Evolutionary conservation across 2,113 vertebrate species (phyloP).

Genomic region (Saguinus imperator): DNA sequence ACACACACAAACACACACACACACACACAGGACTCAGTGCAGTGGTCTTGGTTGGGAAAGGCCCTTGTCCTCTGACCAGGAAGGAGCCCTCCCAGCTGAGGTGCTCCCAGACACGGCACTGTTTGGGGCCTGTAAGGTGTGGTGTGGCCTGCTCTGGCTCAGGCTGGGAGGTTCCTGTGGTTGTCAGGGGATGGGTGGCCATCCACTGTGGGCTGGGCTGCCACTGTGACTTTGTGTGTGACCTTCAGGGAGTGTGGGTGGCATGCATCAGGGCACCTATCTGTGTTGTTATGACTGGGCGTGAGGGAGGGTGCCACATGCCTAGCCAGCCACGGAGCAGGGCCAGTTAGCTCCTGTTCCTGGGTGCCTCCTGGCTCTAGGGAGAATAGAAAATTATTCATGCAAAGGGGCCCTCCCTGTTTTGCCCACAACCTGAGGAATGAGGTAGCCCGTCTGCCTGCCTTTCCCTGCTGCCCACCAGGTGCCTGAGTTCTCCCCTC

Average conservation of each 20-base stretch:
- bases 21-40: not conserved
- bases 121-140: not conserved
- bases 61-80: not conserved
- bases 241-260: not conserved
- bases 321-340: not conserved
- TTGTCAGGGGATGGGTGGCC: not conserved
- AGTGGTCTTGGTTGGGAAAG: not conserved
- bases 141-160: not conserved
- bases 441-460: not conserved
- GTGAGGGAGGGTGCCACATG: not conserved
- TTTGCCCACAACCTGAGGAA: not conserved
- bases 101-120: fast-evolving
- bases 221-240: not conserved
- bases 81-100: not conserved
- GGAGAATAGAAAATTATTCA: not conserved
- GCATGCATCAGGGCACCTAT: not conserved
- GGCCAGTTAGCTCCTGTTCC: not conserved
- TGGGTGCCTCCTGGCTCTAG: not conserved
- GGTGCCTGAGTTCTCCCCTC: fast-evolving
- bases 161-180: not conserved
- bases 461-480: not conserved
- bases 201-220: not conserved
- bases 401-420: not conserved
- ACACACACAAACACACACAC: not conserved
- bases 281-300: not conserved